Evolutionary conservation across 37 sponge, comb jelly and placozoan genomes (phyloP), one percentile per base, ranked within the genome.

Genomic region (Chondrosia reniformis): DNA sequence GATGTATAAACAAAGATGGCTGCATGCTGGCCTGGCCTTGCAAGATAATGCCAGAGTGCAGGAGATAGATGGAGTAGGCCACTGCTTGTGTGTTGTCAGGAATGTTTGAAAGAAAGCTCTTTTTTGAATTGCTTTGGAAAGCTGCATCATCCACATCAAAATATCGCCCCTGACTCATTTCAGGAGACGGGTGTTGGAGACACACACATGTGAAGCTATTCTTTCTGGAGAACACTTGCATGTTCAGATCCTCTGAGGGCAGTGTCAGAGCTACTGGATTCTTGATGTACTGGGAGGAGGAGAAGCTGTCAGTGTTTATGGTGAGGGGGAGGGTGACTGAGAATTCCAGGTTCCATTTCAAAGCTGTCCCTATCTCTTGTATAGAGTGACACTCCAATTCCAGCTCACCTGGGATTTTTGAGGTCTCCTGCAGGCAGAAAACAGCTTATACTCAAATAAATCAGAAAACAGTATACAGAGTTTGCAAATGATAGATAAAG

Each of bases 211-310:
- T 69, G 43, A 39, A 69, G n/a, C 36, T 69, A 21, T 69, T 6
- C 8, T 4, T 21, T 21, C 15, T 15, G 3, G 72, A 40, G 44
- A 69, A 39, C 10, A 39, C 43, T 25, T 39, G 43, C 72, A 69
- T 69, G 72, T 69, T 69, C 10, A 69, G 32, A 17, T 69, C 72
- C 24, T 21, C 42, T 21, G 72, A 69, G 72, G 72, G 72, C 6
- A 69, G 43, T 3, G n/a, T 39, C 25, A 69, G 72, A 24, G 72
- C 41, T 19, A 69, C 72, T 10, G 72, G 72, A 44, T 69, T 36
- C 72, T 40, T 69, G 43, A 69, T 12, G 72, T 69, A 69, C 19
- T 7, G 19, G 43, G 22, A 34, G 32, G 72, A 69, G 43, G 41
- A 44, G 43, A 69, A 69, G 43, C 72, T 69, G 43, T 69, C 72